A percentile compares a stretch with the other conserved stretches of the same genome.
These are phyloP conservation scores for Cydia pomonella DNA, from an alignment of 1,140 invertebrate genomes.

Conservation along the genomic window DNA sequence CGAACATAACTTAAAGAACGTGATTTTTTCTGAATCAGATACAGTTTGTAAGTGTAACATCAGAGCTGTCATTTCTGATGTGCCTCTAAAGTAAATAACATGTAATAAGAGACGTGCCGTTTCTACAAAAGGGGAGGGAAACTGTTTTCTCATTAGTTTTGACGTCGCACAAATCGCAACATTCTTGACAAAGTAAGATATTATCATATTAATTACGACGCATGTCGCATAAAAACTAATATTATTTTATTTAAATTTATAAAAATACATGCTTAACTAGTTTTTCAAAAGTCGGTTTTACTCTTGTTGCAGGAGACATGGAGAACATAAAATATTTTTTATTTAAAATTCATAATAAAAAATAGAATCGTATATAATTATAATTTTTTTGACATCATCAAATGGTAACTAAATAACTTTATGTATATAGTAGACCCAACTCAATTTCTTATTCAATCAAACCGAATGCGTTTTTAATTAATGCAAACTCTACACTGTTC, in stretches of 20 bases:
- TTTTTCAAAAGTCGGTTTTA: no score
- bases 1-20: not conserved
- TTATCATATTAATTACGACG: no score
- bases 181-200: not conserved
- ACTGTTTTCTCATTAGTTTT: slow-evolving; percentile 12
- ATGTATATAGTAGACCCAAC: not conserved
- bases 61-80: not conserved
- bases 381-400: no score
- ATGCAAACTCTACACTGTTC: not conserved
- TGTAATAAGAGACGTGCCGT: slow-evolving; percentile 14
- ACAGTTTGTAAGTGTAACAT: not conserved
- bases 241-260: not conserved
- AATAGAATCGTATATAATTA: no score
- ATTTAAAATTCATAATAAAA: no score
- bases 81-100: not conserved
- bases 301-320: no score
- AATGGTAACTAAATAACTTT: not conserved
- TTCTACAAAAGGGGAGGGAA: slow-evolving; percentile 9
- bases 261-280: no score
- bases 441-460: not conserved
- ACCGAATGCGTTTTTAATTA: not conserved
- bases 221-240: not conserved
- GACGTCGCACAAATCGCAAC: not conserved
- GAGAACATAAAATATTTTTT: no score
- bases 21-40: not conserved